phyloP scores from a whole-genome alignment of 2,113 vertebrate genomes.

The Misgurnus anguillicaudatus region DNA sequence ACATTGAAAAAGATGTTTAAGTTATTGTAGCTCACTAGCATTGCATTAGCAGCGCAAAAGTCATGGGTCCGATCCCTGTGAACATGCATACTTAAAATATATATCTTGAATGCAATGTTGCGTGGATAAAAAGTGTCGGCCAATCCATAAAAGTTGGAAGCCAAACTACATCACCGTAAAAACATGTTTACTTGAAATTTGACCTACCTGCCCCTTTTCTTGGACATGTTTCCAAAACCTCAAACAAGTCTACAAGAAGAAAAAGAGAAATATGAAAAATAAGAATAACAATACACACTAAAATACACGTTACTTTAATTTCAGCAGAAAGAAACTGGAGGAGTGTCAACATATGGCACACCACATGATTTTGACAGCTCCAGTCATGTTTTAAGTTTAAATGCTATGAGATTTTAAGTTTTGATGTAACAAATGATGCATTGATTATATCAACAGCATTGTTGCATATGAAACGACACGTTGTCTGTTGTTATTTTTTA shows the following conservation, averaged over 20 bases:
- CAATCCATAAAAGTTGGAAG: too few species aligned
- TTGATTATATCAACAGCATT: neutral
- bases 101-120: too few species aligned
- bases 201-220: conserved; percentile 81
- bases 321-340: conserved; percentile 1
- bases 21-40: too few species aligned
- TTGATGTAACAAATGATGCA: neutral
- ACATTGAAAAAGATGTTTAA: too few species aligned
- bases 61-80: too few species aligned
- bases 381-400: neutral
- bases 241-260: conserved; percentile 63
- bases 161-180: too few species aligned
- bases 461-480: neutral
- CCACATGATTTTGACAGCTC: conserved; percentile 10
- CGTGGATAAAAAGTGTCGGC: too few species aligned
- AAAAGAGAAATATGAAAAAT: conserved; percentile 32
- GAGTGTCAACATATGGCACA: neutral
- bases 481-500: conserved; percentile 11
- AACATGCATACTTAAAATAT: too few species aligned
- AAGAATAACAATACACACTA: conserved; percentile 41
- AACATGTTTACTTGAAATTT: neutral
- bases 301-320: neutral
- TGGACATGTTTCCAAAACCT: conserved; percentile 82
- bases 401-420: neutral
- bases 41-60: too few species aligned